Evolutionary conservation across 2,113 vertebrate species (phyloP).

Genomic region (Eulacestoma nigropectus): DNA sequence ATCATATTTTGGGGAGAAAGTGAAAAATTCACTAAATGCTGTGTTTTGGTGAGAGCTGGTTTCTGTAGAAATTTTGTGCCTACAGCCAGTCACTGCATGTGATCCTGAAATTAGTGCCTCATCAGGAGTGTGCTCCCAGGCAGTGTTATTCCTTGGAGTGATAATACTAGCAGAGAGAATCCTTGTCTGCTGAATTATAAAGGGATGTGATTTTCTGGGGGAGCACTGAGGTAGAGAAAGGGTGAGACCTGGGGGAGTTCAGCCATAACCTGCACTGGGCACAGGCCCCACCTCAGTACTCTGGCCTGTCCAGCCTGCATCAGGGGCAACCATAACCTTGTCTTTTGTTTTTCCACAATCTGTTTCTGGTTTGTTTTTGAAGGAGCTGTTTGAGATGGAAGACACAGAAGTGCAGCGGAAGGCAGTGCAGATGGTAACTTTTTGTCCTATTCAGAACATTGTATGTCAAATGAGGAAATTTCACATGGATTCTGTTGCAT

Average conservation of each 20-base stretch:
- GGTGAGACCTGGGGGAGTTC: background rate
- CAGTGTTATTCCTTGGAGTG: background rate
- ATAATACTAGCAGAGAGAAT: background rate
- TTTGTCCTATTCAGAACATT: background rate
- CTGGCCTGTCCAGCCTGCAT: background rate
- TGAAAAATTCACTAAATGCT: accelerated
- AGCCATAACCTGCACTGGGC: background rate
- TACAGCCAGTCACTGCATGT: background rate
- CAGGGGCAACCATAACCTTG: background rate
- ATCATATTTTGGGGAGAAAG: background rate
- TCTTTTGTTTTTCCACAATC: background rate
- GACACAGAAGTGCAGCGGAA: background rate
- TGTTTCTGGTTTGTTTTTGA: background rate
- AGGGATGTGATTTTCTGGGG: background rate
- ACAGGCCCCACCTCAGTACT: background rate
- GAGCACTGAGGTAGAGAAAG: background rate
- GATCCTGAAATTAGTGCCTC: background rate
- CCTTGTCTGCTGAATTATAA: no score
- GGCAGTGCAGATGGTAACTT: constrained; percentile 54
- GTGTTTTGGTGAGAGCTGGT: background rate
- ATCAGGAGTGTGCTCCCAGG: background rate
- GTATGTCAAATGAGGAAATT: background rate
- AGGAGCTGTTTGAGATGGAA: constrained; percentile 56
- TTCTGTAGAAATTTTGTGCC: background rate
- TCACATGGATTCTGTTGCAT: background rate